A percentile compares a stretch with the other conserved stretches of the same genome.
These are phyloP conservation scores for Mesodorylaimus sp. DNA, from an alignment of 2,888 invertebrate species.

Conservation along the genomic window DNA sequence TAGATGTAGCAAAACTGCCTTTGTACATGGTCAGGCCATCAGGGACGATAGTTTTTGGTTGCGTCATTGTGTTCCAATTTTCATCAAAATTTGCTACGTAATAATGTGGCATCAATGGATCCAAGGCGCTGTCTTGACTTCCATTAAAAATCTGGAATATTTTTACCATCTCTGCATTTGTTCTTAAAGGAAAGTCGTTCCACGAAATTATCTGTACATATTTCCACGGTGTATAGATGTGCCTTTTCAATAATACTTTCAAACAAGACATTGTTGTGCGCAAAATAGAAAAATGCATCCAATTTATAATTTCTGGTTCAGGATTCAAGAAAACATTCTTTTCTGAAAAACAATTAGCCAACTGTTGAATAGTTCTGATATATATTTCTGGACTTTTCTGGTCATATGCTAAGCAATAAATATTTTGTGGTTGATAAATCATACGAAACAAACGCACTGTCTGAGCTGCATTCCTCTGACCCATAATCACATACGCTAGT, in stretches of 20 bases:
- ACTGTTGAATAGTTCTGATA: background rate
- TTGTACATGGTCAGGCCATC: slow-evolving; percentile 7
- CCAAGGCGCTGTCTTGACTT: background rate
- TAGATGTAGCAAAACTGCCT: slow-evolving; percentile 29
- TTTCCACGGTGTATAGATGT: background rate
- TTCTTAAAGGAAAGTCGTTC: slow-evolving; percentile 5
- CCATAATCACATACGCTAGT: too few species aligned
- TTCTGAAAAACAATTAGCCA: slow-evolving; percentile 1
- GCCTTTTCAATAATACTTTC: background rate
- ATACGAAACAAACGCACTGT: slow-evolving; percentile 1
- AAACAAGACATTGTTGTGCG: background rate
- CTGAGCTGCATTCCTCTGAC: background rate
- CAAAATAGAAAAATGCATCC: slow-evolving; percentile 1
- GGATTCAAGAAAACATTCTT: background rate
- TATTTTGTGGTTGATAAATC: slow-evolving; percentile 1
- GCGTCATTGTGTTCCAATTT: too few species aligned
- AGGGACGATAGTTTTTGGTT: background rate
- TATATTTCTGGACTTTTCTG: background rate
- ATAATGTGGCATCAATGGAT: background rate
- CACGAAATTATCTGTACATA: slow-evolving; percentile 2
- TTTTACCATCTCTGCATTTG: slow-evolving; percentile 3
- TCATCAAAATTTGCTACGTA: too few species aligned
- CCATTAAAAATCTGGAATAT: background rate
- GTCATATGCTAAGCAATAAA: slow-evolving; percentile 1
- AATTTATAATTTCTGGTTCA: background rate